phyloP scores from a whole-genome alignment of 1,140 invertebrate species.

The honey bee (Apis mellifera) region DNA sequence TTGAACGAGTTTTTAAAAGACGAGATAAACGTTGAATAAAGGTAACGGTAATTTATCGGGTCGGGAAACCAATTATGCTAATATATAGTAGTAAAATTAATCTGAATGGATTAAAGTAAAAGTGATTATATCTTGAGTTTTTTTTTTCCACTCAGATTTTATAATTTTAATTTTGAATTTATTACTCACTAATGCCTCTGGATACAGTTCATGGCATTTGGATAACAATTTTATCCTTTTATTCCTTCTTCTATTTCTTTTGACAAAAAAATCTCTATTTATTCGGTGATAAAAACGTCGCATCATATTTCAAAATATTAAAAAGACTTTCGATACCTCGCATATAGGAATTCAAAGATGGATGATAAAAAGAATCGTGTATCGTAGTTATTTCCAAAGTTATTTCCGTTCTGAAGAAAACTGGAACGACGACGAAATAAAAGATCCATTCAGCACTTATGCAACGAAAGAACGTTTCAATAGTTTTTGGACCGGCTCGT shows the following conservation, averaged over 20 bases:
- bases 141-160: background rate
- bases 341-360: background rate
- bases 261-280: no score
- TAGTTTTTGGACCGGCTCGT: background rate
- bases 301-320: background rate
- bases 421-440: background rate
- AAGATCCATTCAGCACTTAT: conserved; percentile 3
- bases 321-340: background rate
- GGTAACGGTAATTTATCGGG: no score
- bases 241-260: no score
- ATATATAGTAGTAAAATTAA: background rate
- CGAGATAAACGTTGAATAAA: no score
- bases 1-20: no score
- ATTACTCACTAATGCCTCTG: no score
- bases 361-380: background rate
- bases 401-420: background rate
- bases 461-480: background rate
- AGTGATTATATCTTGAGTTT: background rate
- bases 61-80: no score
- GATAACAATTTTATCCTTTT: no score
- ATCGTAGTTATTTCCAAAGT: background rate
- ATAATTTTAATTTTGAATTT: background rate
- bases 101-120: background rate
- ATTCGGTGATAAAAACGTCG: no score
- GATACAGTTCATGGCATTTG: no score